A percentile compares a stretch with the other conserved stretches of the same genome.
Conservation (phyloP, 2,113 vertebrate genomes). For the Odocoileus virginianus region DNA sequence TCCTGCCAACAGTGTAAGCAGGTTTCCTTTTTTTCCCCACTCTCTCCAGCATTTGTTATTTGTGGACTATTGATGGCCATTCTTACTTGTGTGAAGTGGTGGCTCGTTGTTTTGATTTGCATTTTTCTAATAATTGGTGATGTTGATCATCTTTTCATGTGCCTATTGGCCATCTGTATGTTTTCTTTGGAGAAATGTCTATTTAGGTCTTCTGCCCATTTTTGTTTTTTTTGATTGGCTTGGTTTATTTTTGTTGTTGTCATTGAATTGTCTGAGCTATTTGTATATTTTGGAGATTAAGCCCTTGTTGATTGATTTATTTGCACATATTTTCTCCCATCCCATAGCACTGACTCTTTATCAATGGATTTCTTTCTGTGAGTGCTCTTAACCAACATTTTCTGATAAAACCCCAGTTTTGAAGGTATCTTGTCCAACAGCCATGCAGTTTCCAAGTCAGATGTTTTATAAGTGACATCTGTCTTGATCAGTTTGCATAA, state of each 20-base stretch:
- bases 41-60: not conserved
- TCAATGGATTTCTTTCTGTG: slow-evolving; percentile 46
- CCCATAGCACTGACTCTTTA: not conserved
- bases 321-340: not conserved
- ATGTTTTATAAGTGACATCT: slow-evolving; percentile 58
- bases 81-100: not conserved
- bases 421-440: slow-evolving; percentile 56
- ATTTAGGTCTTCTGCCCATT: not conserved
- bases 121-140: not conserved
- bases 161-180: not conserved
- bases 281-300: not conserved
- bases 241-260: not conserved
- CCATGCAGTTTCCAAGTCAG: slow-evolving; percentile 70
- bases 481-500: slow-evolving; percentile 71
- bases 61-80: not conserved
- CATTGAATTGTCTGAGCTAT: not conserved
- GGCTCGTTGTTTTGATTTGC: not conserved
- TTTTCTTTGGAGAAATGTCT: not conserved
- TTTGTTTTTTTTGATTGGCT: not conserved
- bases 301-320: not conserved
- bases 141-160: not conserved
- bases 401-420: slow-evolving; percentile 60
- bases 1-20: not conserved
- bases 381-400: slow-evolving; percentile 71
- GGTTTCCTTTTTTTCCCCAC: not conserved